These are phyloP conservation scores for Phalacrocorax carbo DNA, from an alignment of 2,113 vertebrate genomes.

Conservation along the genomic window DNA sequence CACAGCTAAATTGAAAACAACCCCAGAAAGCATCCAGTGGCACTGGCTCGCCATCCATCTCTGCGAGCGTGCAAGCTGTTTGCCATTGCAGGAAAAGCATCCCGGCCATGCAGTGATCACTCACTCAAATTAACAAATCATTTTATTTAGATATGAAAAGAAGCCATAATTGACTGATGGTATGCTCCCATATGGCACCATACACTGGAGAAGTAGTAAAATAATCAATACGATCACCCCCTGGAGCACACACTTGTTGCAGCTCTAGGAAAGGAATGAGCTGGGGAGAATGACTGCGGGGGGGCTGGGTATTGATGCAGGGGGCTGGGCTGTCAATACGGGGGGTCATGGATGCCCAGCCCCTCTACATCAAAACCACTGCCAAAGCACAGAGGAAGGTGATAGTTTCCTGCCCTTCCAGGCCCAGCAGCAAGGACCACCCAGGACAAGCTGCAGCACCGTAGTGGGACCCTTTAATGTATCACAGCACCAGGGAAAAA, in stretches of 20 bases:
- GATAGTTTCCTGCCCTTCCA: background rate
- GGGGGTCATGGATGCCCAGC: fast-evolving
- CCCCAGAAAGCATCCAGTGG: constrained; percentile 75
- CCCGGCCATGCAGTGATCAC: constrained; percentile 62
- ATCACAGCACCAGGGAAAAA: background rate
- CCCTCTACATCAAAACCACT: background rate
- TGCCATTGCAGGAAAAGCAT: constrained; percentile 52
- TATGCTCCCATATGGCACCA: constrained; percentile 37
- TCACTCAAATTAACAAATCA: constrained; percentile 82
- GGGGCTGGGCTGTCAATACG: background rate
- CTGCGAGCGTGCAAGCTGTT: constrained; percentile 74
- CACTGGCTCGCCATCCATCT: constrained; percentile 61
- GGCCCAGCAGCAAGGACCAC: background rate
- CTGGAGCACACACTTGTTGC: background rate
- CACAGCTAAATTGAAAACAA: constrained; percentile 79
- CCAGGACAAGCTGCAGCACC: background rate
- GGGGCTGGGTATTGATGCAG: background rate
- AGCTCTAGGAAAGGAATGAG: background rate
- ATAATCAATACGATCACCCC: background rate
- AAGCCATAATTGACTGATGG: constrained; percentile 70
- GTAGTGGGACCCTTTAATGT: fast-evolving
- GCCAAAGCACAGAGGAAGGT: background rate
- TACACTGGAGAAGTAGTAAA: background rate
- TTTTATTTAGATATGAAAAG: constrained; percentile 75
- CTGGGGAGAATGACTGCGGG: background rate